phyloP scores from a whole-genome alignment of 2,888 invertebrate species.

The Spatulosminthurus flaviceps region DNA sequence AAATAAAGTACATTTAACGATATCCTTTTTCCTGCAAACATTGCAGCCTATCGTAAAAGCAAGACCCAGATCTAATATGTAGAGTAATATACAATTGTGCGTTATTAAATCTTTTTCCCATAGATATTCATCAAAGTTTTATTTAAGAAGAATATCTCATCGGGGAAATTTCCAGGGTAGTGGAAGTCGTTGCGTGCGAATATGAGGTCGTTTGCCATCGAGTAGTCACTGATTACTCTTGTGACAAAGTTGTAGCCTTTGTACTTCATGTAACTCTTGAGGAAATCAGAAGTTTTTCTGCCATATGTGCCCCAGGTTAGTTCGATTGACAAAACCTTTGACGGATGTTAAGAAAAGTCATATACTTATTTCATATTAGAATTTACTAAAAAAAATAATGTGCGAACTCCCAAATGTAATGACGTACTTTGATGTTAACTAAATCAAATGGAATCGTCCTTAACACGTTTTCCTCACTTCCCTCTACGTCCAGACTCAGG shows the following conservation, averaged over 20 bases:
- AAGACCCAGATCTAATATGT: no score
- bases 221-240: conserved; percentile 4
- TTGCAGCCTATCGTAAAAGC: no score
- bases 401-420: no score
- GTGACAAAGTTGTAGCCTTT: conserved; percentile 12
- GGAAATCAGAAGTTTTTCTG: neutral
- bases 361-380: no score
- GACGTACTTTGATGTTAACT: conserved; percentile 64
- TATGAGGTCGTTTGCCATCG: conserved; percentile 16
- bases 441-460: conserved; percentile 66
- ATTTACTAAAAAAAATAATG: no score
- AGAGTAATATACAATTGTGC: no score
- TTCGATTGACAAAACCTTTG: neutral
- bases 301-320: neutral
- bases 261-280: neutral
- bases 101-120: neutral
- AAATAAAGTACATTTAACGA: no score
- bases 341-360: no score
- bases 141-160: neutral
- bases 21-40: no score
- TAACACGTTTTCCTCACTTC: conserved; percentile 66
- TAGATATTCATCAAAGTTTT: neutral
- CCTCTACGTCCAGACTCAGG: conserved; percentile 67
- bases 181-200: conserved; percentile 8
- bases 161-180: neutral